Conservation (phyloP, 2,113 vertebrate genomes). For the Pyrgilauda ruficollis region DNA sequence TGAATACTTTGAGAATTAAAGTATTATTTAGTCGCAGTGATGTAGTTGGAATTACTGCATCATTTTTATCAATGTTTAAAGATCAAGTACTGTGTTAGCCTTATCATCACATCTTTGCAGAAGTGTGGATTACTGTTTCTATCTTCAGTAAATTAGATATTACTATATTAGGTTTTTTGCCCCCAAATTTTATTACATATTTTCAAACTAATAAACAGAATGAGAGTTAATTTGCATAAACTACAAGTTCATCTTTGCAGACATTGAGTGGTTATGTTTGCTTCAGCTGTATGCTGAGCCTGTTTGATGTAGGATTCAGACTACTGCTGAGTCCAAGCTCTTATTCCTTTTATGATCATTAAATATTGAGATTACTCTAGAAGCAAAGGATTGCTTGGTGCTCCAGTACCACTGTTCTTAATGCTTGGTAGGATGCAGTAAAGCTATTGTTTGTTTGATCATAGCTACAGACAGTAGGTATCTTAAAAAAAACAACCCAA, state of each 20-base stretch:
- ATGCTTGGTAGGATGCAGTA: not conserved
- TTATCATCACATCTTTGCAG: not conserved
- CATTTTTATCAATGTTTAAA: not conserved
- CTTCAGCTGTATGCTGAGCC: not conserved
- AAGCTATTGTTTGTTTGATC: not conserved
- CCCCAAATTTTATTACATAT: not conserved
- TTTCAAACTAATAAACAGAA: not conserved
- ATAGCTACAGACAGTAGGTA: not conserved
- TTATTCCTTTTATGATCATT: not conserved
- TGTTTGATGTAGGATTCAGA: not conserved
- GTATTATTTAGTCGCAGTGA: not conserved
- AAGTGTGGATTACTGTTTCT: not conserved
- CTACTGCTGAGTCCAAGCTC: not conserved
- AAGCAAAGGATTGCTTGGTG: not conserved
- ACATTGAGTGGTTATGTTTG: not conserved
- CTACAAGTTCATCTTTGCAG: not conserved
- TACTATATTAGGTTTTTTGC: not conserved
- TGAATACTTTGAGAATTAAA: not conserved
- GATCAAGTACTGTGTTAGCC: not conserved
- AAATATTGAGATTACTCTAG: not conserved
- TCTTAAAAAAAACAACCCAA: not conserved
- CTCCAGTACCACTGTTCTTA: not conserved
- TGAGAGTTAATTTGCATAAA: not conserved
- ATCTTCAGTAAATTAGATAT: not conserved
- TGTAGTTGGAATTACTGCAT: not conserved